Base-by-base conservation (phyloP, 2,113 vertebrate species). In the Hypocryptadius cinnamomeus region DNA sequence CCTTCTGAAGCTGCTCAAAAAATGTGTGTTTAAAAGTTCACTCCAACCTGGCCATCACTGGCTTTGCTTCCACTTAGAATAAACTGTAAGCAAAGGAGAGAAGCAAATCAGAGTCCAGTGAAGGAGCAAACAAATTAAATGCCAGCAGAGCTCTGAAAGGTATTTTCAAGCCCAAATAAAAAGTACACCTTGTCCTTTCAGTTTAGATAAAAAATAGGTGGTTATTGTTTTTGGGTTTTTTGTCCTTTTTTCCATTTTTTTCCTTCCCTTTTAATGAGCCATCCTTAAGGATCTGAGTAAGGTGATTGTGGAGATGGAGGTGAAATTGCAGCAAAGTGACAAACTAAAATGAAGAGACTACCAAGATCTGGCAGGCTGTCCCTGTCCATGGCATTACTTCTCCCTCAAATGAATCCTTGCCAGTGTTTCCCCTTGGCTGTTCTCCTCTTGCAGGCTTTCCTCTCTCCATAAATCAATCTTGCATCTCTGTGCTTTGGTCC, bases 101-200 rank as follows among this genome's bases (percentile, higher is more conserved):
- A 76, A 63, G 53, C 12, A 56, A 81, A 56, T 1, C 3, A 74
- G 44, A 88, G 60, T 53, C 90, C 53, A 61, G 44, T 83, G 68
- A 83, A 85, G 65, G 68, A 93, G 60, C 48, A 89, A 93, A 94
- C 87, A 94, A 92, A 90, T 93, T 74, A 92, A 94, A 93, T 85
- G 53, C 82, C 82, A 91, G 60, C 56, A 86, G 87, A 95, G 68
- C 25, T 85, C 72, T 68, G 81, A 56, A 85, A 91, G 25, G 60
- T 40, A 24, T 78, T 89, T 94, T 78, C 76, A 83, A 91, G 39
- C 68, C 60, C 71, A 39, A 60, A 85, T 2, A 85, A 78, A 89
- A 93, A 79, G 24, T 21, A 78, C 51, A 80, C 66, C 44, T 81
- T 91, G 56, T 28, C 16, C 39, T 77, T 91, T 90, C 79, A 42